Evolutionary conservation across 2,888 invertebrate genomes (phyloP).

Genomic region (Tinea pellionella): DNA sequence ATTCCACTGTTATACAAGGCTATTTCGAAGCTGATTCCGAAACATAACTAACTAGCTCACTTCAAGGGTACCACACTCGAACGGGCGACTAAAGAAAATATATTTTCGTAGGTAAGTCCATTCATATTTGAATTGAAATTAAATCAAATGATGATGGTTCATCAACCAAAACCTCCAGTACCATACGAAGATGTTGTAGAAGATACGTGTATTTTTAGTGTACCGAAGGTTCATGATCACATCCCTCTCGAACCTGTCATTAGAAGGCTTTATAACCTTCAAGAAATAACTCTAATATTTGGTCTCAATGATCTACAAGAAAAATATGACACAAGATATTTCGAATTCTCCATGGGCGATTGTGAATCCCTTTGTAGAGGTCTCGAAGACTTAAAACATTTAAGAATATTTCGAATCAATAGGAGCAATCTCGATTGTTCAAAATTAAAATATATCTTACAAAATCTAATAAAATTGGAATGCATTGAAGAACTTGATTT

Average conservation of each 20-base stretch:
- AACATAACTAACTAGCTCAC: too few species aligned
- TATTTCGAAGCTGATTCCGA: too few species aligned
- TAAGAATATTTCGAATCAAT: conserved; percentile 68
- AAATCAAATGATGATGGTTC: conserved; percentile 64
- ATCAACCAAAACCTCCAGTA: conserved; percentile 52
- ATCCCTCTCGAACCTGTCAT: conserved; percentile 70
- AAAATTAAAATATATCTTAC: conserved; percentile 69
- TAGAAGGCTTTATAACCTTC: conserved; percentile 56
- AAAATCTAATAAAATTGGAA: conserved; percentile 58
- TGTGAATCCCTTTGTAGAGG: conserved; percentile 68
- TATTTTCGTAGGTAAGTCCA: conserved; percentile 43
- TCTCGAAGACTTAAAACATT: conserved; percentile 46
- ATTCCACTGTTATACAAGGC: too few species aligned
- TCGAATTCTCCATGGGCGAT: conserved; percentile 71
- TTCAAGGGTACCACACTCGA: too few species aligned
- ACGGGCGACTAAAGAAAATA: too few species aligned
- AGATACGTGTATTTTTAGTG: conserved; percentile 48
- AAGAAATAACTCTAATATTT: conserved; percentile 56
- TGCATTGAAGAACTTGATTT: conserved; percentile 71
- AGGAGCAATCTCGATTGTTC: conserved; percentile 70
- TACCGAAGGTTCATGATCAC: conserved; percentile 60
- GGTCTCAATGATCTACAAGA: conserved; percentile 59
- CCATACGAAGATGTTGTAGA: conserved; percentile 35
- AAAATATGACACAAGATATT: conserved; percentile 68
- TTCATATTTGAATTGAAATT: conserved; percentile 61